A percentile compares a stretch with the other conserved stretches of the same genome.
Conservation (phyloP, 1,140 invertebrate species). For the Bombyx mori region ASM3026992v2 NC_085128.1:7338501-7339000, state of each 20-base stretch:
- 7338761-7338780: background rate
- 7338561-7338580: slow-evolving; percentile 8
- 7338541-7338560: slow-evolving; percentile 13
- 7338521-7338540: slow-evolving; percentile 10
- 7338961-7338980: slow-evolving; percentile 10
- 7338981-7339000: slow-evolving; percentile 13
- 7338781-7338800: background rate
- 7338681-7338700: background rate
- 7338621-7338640: slow-evolving; percentile 6
- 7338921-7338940: too few relatives aligned
- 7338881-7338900: too few relatives aligned
- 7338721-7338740: too few relatives aligned
- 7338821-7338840: too few relatives aligned
- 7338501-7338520: slow-evolving; percentile 8
- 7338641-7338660: slow-evolving; percentile 13
- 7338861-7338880: too few relatives aligned
- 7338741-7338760: too few relatives aligned
- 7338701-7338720: too few relatives aligned
- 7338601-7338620: slow-evolving; percentile 8
- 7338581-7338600: slow-evolving; percentile 9
- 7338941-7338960: too few relatives aligned
- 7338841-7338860: too few relatives aligned
- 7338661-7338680: background rate
- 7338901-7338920: too few relatives aligned
- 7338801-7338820: background rate